Conservation (phyloP, 2,888 invertebrate species). For the Zelleria hepariella region DNA sequence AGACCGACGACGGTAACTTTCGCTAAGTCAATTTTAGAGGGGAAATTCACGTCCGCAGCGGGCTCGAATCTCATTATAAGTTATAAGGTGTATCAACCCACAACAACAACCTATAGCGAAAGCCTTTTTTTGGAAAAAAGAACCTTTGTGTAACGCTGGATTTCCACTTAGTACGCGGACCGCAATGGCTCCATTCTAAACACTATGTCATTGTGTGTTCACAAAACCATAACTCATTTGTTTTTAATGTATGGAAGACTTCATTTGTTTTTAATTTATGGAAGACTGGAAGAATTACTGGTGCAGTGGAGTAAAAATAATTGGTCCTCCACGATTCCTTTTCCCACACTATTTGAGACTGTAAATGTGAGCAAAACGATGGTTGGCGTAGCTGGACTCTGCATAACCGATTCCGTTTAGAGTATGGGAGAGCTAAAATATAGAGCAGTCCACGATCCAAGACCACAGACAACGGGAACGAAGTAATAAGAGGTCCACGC, state of each 20-base stretch:
- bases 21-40: constrained; percentile 45
- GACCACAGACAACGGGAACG: too few relatives aligned
- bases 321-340: too few relatives aligned
- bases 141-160: background rate
- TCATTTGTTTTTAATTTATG: background rate
- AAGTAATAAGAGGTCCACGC: too few relatives aligned
- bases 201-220: background rate
- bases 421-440: too few relatives aligned
- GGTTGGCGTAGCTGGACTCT: too few relatives aligned
- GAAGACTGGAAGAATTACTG: too few relatives aligned
- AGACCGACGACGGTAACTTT: constrained; percentile 33
- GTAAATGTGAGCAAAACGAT: too few relatives aligned
- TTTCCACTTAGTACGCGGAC: background rate
- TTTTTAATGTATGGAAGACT: background rate
- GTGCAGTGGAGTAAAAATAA: too few relatives aligned
- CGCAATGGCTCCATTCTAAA: too few relatives aligned
- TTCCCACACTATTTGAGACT: too few relatives aligned
- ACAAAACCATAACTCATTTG: background rate
- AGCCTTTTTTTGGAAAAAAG: background rate
- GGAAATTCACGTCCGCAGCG: constrained; percentile 30
- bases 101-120: background rate
- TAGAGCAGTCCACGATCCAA: too few relatives aligned
- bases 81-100: constrained; percentile 31
- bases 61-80: constrained; percentile 59
- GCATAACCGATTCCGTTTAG: too few relatives aligned